A percentile compares a stretch with the other conserved stretches of the same genome.
Conservation (phyloP, 2,113 vertebrate genomes). For the Pelvicachromis taeniatus region DNA sequence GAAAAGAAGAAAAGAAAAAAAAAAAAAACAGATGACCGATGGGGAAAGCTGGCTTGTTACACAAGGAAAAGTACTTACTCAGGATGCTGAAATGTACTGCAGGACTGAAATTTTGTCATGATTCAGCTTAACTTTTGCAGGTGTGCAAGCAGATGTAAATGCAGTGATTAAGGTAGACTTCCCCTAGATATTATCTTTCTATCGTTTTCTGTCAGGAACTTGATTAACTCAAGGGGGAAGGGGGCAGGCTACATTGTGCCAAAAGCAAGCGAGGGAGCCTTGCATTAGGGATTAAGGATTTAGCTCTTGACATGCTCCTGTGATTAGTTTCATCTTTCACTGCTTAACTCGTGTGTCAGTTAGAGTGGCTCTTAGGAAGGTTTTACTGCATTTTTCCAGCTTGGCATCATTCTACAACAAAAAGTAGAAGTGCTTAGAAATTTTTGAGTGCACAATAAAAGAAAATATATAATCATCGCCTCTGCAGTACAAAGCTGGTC, state of each 20-base stretch:
- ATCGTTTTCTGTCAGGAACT: not conserved
- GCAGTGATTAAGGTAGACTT: not conserved
- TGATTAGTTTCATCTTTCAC: slow-evolving; percentile 61
- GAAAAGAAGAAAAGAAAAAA: not conserved
- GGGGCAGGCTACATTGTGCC: slow-evolving; percentile 20
- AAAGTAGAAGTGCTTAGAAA: not conserved
- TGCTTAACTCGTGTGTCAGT: slow-evolving; percentile 15
- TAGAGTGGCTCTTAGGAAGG: not conserved
- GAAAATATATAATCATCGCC: not conserved
- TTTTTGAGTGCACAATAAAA: not conserved
- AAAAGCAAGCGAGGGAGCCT: not conserved
- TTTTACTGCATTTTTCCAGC: not conserved
- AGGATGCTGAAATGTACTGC: slow-evolving; percentile 25
- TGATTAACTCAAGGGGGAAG: slow-evolving; percentile 21
- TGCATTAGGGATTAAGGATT: slow-evolving; percentile 52
- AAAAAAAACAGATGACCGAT: slow-evolving; percentile 10
- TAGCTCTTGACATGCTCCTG: slow-evolving; percentile 35
- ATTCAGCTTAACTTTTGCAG: slow-evolving; percentile 42
- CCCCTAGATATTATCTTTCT: not conserved
- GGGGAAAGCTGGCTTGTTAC: slow-evolving; percentile 23
- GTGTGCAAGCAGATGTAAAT: slow-evolving; percentile 19
- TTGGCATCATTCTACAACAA: not conserved
- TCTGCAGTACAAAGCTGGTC: not conserved
- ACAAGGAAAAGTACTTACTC: slow-evolving; percentile 47
- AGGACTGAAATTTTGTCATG: slow-evolving; percentile 13